Base-by-base conservation (phyloP, 1,140 invertebrate genomes). In the Drosophila rhopaloa region DNA sequence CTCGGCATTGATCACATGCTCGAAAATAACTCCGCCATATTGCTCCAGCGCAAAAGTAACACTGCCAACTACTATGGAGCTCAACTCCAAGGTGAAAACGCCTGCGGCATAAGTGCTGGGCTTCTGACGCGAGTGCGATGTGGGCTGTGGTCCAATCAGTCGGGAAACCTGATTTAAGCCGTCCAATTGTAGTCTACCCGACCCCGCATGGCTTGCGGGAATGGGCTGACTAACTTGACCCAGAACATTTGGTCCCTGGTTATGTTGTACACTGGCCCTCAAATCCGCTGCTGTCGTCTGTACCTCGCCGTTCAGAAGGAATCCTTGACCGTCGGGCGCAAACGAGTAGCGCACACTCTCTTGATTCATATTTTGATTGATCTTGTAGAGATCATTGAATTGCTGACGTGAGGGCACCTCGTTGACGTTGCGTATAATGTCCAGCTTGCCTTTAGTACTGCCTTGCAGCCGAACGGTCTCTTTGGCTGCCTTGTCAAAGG, bases 301-400 rank as follows among this genome's bases (percentile, higher is more conserved):
- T 7, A 90, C 79, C 48, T 90, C 72, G 29, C 81, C 70, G 47
- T 91, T 90, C 1, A 90, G 51, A 8, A 83, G 27, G 9, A 92
- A 54, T 5, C 74, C 76, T 4, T 66, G 35, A 1, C 79, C 91
- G 8, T 73, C 44, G 5, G 46, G 7, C 0, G 70, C 84, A 59
- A 90, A 88, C 1, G 61, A 43, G 37, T 76, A 70, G 3, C 80
- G 73, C 4, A 92, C 53, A 2, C 73, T 79, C 7, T 61, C 29
- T 35, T 73, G 11, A 29, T 92, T 92, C 29, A 91, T n/a, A 11
- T 88, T 40, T 44, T 56, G 76, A 29, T 92, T 92, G 37, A 88
- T 91, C 72, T 79, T 92, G 37, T 68, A 91, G 0, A 92, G 53
- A 75, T 92, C 91, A 47, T 91, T 92, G 14, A 92, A 79, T 41